These are phyloP conservation scores for Strigamia maritima DNA, from an alignment of 2,888 invertebrate genomes.

Conservation along the genomic window DNA sequence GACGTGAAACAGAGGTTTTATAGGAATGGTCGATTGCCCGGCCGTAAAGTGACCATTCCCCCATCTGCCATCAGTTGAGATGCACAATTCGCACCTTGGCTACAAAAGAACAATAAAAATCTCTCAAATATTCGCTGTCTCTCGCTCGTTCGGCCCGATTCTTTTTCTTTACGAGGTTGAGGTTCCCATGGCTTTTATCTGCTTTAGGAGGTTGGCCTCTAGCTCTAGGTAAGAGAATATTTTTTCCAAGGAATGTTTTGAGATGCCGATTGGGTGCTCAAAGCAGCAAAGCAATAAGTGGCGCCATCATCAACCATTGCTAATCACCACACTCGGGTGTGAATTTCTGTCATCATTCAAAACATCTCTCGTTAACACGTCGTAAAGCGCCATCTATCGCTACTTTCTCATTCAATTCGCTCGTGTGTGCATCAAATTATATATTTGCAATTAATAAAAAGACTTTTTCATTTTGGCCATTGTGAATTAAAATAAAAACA, in stretches of 20 bases:
- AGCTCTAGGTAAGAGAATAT: background rate
- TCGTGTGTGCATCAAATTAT: background rate
- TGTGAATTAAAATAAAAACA: no score
- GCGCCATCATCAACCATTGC: background rate
- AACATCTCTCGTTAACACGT: background rate
- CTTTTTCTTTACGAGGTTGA: background rate
- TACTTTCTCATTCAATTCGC: background rate
- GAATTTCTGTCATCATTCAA: background rate
- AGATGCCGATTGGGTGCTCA: background rate
- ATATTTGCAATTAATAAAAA: no score
- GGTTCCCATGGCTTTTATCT: conserved; percentile 8
- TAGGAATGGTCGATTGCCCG: conserved; percentile 19
- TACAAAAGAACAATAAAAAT: conserved; percentile 27
- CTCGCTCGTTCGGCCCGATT: background rate
- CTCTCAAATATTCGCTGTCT: background rate
- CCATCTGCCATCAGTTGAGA: background rate
- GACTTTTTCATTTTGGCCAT: no score
- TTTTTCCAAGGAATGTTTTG: background rate
- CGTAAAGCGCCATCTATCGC: background rate
- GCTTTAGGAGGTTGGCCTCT: no score
- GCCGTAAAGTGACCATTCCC: conserved; percentile 16
- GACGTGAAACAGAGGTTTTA: conserved; percentile 6
- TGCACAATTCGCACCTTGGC: conserved; percentile 22
- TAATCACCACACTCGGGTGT: conserved; percentile 6
- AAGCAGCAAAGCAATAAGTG: background rate